Conservation (phyloP, 2,888 invertebrate genomes). For the Caenorhabditis panamensis region DNA sequence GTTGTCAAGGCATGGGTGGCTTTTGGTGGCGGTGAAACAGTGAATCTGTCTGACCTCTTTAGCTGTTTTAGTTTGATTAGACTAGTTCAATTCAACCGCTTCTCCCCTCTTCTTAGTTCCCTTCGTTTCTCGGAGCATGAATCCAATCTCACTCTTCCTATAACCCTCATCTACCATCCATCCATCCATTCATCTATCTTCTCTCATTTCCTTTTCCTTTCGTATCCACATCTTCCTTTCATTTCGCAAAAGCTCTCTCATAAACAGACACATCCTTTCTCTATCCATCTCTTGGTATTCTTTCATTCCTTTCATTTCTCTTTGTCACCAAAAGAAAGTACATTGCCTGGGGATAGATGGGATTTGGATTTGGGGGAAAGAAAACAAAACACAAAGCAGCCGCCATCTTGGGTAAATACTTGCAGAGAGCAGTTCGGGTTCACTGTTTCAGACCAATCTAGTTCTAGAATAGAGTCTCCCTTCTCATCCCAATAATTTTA, state of each 20-base stretch:
- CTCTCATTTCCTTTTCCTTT: slow-evolving; percentile 4
- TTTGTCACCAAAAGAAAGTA: neutral
- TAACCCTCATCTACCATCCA: slow-evolving; percentile 8
- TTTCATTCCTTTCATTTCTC: neutral
- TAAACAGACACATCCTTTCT: neutral
- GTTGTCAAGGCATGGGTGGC: neutral
- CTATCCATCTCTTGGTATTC: neutral
- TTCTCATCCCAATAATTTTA: neutral
- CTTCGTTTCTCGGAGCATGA: neutral
- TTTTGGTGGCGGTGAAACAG: slow-evolving; percentile 31
- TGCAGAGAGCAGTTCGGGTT: slow-evolving; percentile 24
- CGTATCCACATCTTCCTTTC: neutral
- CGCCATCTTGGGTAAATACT: neutral
- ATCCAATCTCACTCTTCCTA: slow-evolving; percentile 4
- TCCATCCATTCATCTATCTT: neutral
- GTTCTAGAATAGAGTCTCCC: neutral
- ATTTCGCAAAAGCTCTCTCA: neutral
- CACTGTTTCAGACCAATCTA: slow-evolving; percentile 21
- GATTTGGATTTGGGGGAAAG: neutral
- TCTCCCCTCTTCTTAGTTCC: neutral
- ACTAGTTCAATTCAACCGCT: neutral
- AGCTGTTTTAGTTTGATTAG: neutral
- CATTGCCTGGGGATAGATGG: neutral
- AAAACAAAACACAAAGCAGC: neutral
- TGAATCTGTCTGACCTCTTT: slow-evolving; percentile 26